phyloP scores from a whole-genome alignment of 2,113 vertebrate species.

The Ptyas mucosa region DNA sequence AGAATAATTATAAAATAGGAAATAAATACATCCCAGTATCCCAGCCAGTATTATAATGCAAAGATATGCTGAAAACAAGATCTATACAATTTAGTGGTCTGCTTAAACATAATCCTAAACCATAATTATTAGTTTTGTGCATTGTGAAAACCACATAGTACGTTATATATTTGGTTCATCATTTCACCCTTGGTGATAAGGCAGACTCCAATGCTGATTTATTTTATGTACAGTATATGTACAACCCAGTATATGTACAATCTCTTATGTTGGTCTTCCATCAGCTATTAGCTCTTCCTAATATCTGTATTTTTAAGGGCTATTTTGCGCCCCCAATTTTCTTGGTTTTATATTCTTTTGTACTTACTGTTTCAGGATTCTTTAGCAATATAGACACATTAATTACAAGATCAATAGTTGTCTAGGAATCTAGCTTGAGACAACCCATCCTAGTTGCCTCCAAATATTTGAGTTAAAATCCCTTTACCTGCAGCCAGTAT shows the following conservation, averaged over 20 bases:
- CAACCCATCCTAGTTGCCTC: not conserved
- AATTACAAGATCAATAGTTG: not conserved
- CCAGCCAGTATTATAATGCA: not conserved
- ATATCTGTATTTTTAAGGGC: not conserved
- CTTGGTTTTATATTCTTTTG: not conserved
- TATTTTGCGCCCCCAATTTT: not conserved
- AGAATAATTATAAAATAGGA: not conserved
- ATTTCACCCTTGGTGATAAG: not conserved
- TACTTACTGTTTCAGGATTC: not conserved
- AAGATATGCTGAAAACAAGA: not conserved
- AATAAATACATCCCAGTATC: not conserved
- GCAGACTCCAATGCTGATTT: not conserved
- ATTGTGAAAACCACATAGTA: not conserved
- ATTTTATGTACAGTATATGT: not conserved
- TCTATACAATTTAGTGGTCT: not conserved
- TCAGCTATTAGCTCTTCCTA: not conserved
- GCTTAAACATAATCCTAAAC: not conserved
- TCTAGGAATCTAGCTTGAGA: not conserved
- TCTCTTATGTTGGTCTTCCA: not conserved
- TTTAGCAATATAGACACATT: not conserved
- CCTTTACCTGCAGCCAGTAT: not conserved
- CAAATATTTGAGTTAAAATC: not conserved
- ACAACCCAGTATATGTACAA: not conserved
- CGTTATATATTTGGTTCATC: not conserved
- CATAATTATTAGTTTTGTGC: not conserved